Percentiles rank a stretch among this genome's conserved stretches.
phyloP scores from a whole-genome alignment of 2,113 vertebrate species.

The Otocyon megalotis region DNA sequence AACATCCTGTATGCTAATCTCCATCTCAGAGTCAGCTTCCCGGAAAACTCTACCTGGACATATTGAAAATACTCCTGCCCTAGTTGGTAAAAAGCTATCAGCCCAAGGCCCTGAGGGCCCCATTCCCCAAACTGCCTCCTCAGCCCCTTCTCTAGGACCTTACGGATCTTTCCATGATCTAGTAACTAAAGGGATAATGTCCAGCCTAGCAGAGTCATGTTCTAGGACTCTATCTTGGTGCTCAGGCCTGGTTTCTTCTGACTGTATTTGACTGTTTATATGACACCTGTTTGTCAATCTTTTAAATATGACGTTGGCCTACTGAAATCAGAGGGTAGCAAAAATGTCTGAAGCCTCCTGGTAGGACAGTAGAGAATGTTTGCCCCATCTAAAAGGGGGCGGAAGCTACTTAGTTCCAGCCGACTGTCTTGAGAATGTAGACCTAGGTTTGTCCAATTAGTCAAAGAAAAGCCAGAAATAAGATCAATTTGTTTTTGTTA shows the following conservation, averaged over 20 bases:
- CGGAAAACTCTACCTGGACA: neutral
- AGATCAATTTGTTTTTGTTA: neutral
- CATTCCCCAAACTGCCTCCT: neutral
- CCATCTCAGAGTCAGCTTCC: neutral
- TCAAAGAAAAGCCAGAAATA: conserved; percentile 24
- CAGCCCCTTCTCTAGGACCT: neutral
- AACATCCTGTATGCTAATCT: neutral
- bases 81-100: neutral
- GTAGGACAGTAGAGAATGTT: neutral
- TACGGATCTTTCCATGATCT: neutral
- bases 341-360: neutral
- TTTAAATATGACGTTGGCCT: neutral
- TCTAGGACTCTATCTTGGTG: neutral
- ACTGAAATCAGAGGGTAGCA: neutral
- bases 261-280: neutral
- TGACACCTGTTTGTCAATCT: neutral
- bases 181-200: neutral
- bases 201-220: neutral
- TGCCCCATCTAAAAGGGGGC: neutral
- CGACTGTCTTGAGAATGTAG: neutral
- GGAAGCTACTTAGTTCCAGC: neutral
- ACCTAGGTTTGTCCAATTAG: neutral
- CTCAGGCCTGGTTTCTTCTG: neutral
- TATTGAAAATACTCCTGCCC: neutral
- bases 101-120: neutral